phyloP scores from a whole-genome alignment of 2,113 vertebrate genomes.

The Apodemus speciosus region DNA sequence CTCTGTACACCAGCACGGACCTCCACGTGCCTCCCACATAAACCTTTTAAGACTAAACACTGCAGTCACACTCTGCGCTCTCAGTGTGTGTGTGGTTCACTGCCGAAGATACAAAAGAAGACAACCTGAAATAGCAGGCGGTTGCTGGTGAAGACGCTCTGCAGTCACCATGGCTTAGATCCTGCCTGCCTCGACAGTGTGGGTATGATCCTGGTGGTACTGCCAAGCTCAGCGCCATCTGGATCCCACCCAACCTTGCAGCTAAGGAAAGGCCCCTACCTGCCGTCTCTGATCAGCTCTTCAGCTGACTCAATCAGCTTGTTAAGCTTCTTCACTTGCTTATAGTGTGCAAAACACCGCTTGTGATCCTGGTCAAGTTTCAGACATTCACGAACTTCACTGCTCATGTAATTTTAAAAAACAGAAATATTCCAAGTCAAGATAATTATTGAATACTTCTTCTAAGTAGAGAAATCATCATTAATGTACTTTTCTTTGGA shows the following conservation, averaged over 20 bases:
- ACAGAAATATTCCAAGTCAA: slow-evolving; percentile 67
- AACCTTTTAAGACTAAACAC: slow-evolving; percentile 20
- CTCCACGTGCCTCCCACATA: background rate
- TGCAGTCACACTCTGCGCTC: background rate
- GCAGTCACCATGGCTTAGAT: background rate
- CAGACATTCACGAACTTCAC: slow-evolving; percentile 97
- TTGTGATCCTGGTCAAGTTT: slow-evolving; percentile 99
- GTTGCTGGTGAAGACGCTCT: background rate
- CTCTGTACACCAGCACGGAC: background rate
- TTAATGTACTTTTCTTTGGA: slow-evolving; percentile 1
- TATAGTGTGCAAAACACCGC: slow-evolving; percentile 96
- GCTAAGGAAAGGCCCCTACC: slow-evolving; percentile 82
- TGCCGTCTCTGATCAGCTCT: slow-evolving; percentile 93
- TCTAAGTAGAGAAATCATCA: slow-evolving; percentile 56
- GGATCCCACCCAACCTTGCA: too few species aligned
- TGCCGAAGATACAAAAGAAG: background rate
- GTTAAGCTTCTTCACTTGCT: slow-evolving; percentile 97
- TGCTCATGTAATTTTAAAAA: slow-evolving; percentile 78
- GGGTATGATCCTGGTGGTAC: background rate
- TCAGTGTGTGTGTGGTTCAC: background rate
- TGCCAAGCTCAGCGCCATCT: background rate
- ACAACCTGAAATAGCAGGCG: background rate
- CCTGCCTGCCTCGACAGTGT: background rate
- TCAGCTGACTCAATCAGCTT: slow-evolving; percentile 95
- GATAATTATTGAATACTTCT: slow-evolving; percentile 33